phyloP scores from a whole-genome alignment of 1,140 invertebrate genomes.

The Ostrea edulis region DNA sequence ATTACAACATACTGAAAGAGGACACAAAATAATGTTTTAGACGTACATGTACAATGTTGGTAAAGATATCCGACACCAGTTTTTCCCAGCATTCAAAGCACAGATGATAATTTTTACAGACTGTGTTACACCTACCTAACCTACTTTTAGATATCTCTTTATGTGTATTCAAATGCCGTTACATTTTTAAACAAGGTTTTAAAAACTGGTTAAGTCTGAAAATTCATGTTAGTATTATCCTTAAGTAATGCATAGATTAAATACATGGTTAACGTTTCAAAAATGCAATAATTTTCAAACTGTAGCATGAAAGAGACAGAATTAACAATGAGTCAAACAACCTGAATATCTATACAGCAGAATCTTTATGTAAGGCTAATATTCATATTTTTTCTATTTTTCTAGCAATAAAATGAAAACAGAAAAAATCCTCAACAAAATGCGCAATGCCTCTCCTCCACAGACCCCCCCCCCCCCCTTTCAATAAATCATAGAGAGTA shows the following conservation, averaged over 20 bases:
- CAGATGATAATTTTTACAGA: background rate
- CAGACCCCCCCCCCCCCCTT: background rate
- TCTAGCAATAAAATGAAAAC: no score
- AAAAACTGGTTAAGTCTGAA: background rate
- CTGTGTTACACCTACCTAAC: no score
- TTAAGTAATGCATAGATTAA: background rate
- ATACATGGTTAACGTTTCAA: background rate
- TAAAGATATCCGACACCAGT: background rate
- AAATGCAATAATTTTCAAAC: background rate
- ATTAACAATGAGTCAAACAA: background rate
- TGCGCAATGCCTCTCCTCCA: background rate
- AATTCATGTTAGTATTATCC: background rate
- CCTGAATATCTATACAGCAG: background rate
- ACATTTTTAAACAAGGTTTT: background rate
- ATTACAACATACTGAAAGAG: conserved; percentile 44
- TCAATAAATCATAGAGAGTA: background rate
- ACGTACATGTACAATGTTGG: background rate
- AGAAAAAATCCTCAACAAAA: no score
- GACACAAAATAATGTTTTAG: conserved; percentile 6
- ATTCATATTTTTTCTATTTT: background rate
- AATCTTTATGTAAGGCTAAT: background rate
- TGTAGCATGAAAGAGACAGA: background rate
- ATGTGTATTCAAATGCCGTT: no score
- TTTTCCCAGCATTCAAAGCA: background rate
- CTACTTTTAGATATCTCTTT: no score